phyloP scores from a whole-genome alignment of 2,113 vertebrate genomes.

The Calypte anna region DNA sequence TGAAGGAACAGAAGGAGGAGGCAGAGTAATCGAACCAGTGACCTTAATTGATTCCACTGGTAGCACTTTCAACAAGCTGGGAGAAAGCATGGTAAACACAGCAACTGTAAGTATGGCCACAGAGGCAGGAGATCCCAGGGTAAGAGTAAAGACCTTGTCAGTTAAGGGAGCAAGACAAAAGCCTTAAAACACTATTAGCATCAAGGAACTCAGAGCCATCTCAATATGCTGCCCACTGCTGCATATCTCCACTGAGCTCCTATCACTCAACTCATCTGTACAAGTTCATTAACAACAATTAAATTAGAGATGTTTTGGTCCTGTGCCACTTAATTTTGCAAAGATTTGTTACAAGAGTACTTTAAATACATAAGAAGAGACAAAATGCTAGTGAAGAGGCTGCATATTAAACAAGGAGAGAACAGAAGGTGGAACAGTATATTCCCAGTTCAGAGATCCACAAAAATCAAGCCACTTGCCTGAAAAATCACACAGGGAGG shows the following conservation, averaged over 20 bases:
- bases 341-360: not conserved
- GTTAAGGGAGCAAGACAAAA: not conserved
- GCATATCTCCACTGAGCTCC: not conserved
- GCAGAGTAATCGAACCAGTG: rapidly evolving
- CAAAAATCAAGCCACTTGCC: not conserved
- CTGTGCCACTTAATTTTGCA: not conserved
- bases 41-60: not conserved
- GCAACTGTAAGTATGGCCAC: not conserved
- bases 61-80: not conserved
- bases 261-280: not conserved
- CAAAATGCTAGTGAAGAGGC: not conserved
- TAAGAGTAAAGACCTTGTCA: not conserved
- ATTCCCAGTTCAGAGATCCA: not conserved
- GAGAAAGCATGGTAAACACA: not conserved
- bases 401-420: not conserved
- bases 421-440: not conserved
- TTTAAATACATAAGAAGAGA: not conserved
- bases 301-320: not conserved
- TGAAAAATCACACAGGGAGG: not conserved
- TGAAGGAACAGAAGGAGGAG: not conserved
- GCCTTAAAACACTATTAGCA: not conserved
- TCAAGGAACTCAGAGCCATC: not conserved
- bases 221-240: rapidly evolving
- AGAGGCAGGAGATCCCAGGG: not conserved
- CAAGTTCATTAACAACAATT: not conserved